phyloP scores from a whole-genome alignment of 2,113 vertebrate genomes.

The Chunga burmeisteri region DNA sequence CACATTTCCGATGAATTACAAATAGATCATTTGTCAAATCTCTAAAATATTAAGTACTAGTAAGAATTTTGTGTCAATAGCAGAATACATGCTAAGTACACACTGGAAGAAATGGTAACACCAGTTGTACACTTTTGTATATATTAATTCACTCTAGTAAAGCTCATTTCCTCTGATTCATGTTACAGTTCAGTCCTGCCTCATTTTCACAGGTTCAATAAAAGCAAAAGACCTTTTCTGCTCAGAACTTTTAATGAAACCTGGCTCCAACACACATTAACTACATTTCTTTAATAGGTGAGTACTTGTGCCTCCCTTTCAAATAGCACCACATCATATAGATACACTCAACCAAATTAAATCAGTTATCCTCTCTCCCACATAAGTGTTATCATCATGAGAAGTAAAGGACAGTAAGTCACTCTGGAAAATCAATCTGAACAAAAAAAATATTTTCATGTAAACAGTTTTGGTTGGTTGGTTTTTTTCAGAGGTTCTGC shows the following conservation, averaged over 20 bases:
- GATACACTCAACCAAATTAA: neutral
- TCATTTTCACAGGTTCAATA: neutral
- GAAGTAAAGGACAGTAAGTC: neutral
- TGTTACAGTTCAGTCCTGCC: neutral
- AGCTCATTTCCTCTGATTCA: constrained; percentile 6
- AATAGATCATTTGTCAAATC: neutral
- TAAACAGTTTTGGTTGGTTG: neutral
- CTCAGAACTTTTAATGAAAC: neutral
- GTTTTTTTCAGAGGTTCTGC: neutral
- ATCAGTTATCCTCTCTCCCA: neutral
- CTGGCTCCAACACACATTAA: neutral
- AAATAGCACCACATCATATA: neutral
- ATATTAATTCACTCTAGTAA: neutral
- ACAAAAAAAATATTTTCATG: neutral
- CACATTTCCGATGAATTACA: neutral
- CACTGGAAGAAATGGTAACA: neutral
- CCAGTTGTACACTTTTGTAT: neutral
- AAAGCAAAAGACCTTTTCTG: neutral
- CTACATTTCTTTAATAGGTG: neutral
- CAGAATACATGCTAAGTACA: neutral
- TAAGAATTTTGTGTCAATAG: neutral
- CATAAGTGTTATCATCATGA: neutral
- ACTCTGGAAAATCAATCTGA: neutral
- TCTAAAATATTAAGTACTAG: neutral
- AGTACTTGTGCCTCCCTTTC: neutral